Conservation (phyloP, 2,888 invertebrate genomes). For the Frankliniella fusca region DNA sequence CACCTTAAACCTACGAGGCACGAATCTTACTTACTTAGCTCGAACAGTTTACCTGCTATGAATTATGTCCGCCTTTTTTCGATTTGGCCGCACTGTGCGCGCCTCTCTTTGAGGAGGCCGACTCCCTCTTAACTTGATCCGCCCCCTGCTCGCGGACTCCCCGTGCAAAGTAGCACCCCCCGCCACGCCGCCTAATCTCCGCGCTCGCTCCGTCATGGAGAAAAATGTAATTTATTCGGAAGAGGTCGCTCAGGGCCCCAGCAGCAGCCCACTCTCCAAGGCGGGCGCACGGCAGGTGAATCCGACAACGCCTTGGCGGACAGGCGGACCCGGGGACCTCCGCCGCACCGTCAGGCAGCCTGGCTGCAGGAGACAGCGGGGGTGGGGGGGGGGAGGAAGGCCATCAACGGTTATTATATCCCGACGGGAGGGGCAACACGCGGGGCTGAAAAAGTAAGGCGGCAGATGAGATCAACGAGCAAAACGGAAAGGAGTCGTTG, state of each 20-base stretch:
- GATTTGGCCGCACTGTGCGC: too few relatives aligned
- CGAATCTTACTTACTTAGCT: too few relatives aligned
- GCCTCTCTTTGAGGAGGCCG: background rate
- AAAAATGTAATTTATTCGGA: conserved; percentile 25
- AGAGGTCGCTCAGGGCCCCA: background rate
- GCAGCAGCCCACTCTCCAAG: too few relatives aligned
- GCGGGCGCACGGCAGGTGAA: background rate
- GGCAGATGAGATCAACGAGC: background rate
- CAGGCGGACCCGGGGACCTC: background rate
- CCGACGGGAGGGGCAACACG: background rate
- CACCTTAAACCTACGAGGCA: too few relatives aligned
- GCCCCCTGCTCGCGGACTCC: background rate
- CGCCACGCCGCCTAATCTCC: background rate
- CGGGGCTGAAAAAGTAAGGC: background rate
- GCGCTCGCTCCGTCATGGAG: conserved; percentile 9
- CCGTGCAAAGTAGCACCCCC: background rate
- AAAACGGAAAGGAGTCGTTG: background rate
- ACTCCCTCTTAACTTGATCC: background rate
- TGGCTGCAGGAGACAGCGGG: background rate
- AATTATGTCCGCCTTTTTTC: too few relatives aligned
- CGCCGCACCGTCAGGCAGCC: too few relatives aligned
- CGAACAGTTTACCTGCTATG: too few relatives aligned
- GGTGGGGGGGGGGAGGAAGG: background rate
- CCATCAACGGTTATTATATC: conserved; percentile 25
- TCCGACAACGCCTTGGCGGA: background rate